Conservation (phyloP, 2,113 vertebrate species). For the Nettapus auritus region DNA sequence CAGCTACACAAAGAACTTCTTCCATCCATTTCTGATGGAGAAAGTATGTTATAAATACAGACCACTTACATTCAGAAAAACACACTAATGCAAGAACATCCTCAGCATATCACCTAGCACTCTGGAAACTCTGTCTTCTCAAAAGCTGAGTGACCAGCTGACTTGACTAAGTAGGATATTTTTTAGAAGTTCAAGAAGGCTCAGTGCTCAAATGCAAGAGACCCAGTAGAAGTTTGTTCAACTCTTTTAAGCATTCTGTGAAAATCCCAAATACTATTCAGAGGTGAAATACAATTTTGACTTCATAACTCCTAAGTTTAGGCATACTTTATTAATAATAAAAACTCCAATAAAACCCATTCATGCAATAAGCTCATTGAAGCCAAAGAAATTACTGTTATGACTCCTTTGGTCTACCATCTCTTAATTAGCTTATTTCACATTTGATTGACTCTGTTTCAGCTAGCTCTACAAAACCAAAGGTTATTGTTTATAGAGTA, state of each 20-base stretch:
- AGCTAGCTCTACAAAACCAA: slow-evolving; percentile 34
- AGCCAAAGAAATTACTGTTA: slow-evolving; percentile 42
- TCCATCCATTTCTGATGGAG: background rate
- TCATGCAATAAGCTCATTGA: slow-evolving; percentile 40
- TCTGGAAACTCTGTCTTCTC: background rate
- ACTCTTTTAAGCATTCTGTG: background rate
- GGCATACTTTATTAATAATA: background rate
- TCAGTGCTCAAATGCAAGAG: background rate
- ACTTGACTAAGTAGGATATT: background rate
- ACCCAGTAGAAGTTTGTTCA: background rate
- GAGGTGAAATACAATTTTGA: background rate
- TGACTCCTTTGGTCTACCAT: slow-evolving; percentile 20
- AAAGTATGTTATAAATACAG: slow-evolving; percentile 4
- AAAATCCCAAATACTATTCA: background rate
- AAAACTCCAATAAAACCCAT: slow-evolving; percentile 41
- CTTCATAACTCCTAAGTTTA: background rate
- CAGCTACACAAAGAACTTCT: slow-evolving; percentile 2
- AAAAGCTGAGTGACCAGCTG: background rate
- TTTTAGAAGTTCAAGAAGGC: background rate
- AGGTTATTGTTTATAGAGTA: background rate
- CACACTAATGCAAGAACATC: background rate
- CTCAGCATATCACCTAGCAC: background rate
- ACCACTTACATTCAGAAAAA: background rate
- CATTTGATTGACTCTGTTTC: slow-evolving; percentile 27
- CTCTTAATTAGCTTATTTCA: slow-evolving; percentile 54